Conservation (phyloP, 92 coral and sea anemone genomes). For the Phymanthus crucifer region DNA sequence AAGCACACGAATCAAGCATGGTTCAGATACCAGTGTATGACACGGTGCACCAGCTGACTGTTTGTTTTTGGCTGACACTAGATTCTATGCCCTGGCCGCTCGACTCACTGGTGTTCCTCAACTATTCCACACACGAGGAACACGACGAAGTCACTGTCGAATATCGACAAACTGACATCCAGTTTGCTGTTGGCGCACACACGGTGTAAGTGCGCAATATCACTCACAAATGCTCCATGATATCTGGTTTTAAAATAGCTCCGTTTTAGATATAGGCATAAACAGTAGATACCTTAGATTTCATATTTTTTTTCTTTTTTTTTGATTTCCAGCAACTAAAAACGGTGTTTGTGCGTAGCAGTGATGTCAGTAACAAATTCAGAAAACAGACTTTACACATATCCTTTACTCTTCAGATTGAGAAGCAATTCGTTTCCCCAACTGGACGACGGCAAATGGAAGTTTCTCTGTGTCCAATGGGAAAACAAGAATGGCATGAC, state of each 20-base stretch:
- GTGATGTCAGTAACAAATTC: not conserved
- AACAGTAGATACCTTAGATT: too few relatives aligned
- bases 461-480: not conserved
- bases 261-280: too few relatives aligned
- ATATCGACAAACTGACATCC: not conserved
- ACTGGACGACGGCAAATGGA: constrained; percentile 1
- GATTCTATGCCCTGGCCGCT: not conserved
- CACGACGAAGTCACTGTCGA: not conserved
- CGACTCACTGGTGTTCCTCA: not conserved
- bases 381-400: not conserved
- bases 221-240: not conserved
- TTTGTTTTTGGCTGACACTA: not conserved
- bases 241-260: not conserved
- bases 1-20: not conserved
- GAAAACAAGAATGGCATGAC: constrained; percentile 2
- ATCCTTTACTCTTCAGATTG: not conserved
- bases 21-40: not conserved
- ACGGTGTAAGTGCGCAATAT: not conserved
- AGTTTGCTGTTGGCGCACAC: not conserved
- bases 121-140: not conserved
- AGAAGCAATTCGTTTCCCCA: not conserved
- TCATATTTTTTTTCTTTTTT: too few relatives aligned
- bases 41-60: not conserved
- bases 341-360: too few relatives aligned
- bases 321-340: too few relatives aligned